Conservation (phyloP, 2,888 invertebrate species). For the Electrophaes corylata region DNA sequence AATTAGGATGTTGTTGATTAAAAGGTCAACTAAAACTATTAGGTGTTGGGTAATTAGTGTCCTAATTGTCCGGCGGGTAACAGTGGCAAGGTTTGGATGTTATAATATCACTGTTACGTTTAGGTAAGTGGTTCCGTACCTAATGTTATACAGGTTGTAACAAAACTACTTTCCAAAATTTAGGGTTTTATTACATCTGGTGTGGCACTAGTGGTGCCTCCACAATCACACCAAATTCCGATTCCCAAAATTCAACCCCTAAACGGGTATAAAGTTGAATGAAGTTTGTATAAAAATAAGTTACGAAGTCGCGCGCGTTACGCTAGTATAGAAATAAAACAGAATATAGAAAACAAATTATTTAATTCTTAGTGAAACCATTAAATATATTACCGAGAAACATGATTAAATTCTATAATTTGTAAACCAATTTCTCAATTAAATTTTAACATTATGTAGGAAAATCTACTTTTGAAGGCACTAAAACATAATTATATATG, state of each 20-base stretch:
- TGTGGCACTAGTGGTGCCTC: too few relatives aligned
- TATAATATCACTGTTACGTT: constrained; percentile 16
- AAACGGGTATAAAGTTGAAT: too few relatives aligned
- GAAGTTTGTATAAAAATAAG: too few relatives aligned
- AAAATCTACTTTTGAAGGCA: constrained; percentile 8
- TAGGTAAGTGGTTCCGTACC: too few relatives aligned
- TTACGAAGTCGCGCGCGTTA: too few relatives aligned
- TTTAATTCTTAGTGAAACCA: constrained; percentile 24
- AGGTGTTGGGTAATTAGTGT: constrained; percentile 38
- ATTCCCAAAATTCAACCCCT: too few relatives aligned
- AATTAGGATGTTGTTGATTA: constrained; percentile 68
- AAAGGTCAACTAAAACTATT: constrained; percentile 60
- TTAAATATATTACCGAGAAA: neutral
- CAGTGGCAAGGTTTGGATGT: constrained; percentile 36
- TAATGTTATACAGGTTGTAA: too few relatives aligned
- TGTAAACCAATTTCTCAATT: neutral
- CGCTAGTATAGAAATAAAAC: constrained; percentile 20
- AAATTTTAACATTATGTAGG: constrained; percentile 6
- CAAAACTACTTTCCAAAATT: too few relatives aligned
- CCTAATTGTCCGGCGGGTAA: constrained; percentile 46
- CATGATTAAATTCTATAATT: constrained; percentile 13
- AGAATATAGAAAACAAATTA: constrained; percentile 23
- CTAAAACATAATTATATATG: constrained; percentile 2
- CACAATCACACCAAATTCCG: too few relatives aligned
- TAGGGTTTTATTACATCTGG: too few relatives aligned